Evolutionary conservation across 2,113 vertebrate genomes (phyloP), one percentile per base, ranked within the genome.

Genomic region (Lophotis ruficrista): DNA sequence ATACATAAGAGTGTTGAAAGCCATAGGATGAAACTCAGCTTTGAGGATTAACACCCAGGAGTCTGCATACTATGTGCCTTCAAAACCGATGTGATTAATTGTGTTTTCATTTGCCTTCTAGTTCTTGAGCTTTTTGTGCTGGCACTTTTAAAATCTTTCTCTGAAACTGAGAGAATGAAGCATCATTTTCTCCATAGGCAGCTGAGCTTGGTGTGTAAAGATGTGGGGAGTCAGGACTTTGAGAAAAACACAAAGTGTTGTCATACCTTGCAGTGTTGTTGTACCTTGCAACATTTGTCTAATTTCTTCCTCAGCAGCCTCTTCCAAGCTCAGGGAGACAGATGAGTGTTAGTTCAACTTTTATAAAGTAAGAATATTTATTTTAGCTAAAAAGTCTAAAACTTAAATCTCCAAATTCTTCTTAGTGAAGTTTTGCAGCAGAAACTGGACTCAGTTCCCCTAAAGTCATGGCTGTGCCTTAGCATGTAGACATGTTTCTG

Each of bases 91-190:
- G 47, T 31, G 41, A 50, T 83, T 88, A 73, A 65, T 65, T 24
- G 8, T 24, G 7, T 50, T 72, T 80, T 68, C 3, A 2, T 85
- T 76, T 58, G 30, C 20, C 37, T 87, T 82, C 78, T 88, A 58
- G 22, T 57, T 79, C 41, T 72, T 38, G 19, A 77, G 20, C 10
- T 80, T 80, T 87, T 70, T 24, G 25, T 68, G 37, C 25, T 47
- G 72, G 54, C 15, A 18, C 30, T 69, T 93, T 80, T 37, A 70
- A 92, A 92, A 82, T 27, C 13, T 91, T 87, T 50, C 58, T 70
- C 35, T 65, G 38, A 91, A 87, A 87, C 35, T 12, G 22, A 83
- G 84, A 47, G 41, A n/a, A 66, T 71, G 57, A 64, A 71, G 0
- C 14, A 37, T 33, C 0, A 14, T 71, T 89, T 84, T 71, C 27